These are phyloP conservation scores for Lacerta agilis DNA, from an alignment of 2,797 vertebrate genomes.

Conservation along the genomic window DNA sequence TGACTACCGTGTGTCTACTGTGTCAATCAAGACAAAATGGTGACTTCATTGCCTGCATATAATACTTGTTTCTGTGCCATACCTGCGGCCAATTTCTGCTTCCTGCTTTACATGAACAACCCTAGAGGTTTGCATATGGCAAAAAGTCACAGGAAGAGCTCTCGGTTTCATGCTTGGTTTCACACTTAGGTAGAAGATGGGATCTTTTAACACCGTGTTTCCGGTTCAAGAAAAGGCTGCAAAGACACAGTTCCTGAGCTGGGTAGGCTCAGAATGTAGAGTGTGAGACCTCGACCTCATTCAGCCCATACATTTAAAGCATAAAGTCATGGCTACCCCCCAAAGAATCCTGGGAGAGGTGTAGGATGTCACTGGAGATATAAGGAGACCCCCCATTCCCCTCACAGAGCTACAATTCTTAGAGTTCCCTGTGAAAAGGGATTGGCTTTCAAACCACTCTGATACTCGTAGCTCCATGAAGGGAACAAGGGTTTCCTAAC, in stretches of 20 bases:
- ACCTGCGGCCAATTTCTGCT: slow-evolving; percentile 63
- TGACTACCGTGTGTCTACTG: slow-evolving; percentile 73
- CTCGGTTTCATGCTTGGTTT: neutral
- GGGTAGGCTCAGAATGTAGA: neutral
- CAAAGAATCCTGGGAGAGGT: neutral
- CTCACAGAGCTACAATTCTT: too few species aligned
- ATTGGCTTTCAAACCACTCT: too few species aligned
- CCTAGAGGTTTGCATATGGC: slow-evolving; percentile 39
- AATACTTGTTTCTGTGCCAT: slow-evolving; percentile 70
- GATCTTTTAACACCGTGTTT: neutral
- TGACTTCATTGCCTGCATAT: slow-evolving; percentile 72
- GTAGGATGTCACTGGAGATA: too few species aligned
- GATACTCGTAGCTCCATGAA: too few species aligned
- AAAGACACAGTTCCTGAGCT: neutral
- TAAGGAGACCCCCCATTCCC: too few species aligned
- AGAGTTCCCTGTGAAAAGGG: too few species aligned
- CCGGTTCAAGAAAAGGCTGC: neutral
- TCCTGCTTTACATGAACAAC: slow-evolving; percentile 57
- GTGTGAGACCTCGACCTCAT: neutral
- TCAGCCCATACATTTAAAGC: too few species aligned
- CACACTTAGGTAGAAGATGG: neutral
- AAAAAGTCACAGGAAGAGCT: slow-evolving; percentile 26
- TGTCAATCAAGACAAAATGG: slow-evolving; percentile 78
- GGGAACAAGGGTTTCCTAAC: too few species aligned
- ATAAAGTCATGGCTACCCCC: neutral